Conservation (phyloP, 2,797 vertebrate species). For the Phaenicophaeus curvirostris region DNA sequence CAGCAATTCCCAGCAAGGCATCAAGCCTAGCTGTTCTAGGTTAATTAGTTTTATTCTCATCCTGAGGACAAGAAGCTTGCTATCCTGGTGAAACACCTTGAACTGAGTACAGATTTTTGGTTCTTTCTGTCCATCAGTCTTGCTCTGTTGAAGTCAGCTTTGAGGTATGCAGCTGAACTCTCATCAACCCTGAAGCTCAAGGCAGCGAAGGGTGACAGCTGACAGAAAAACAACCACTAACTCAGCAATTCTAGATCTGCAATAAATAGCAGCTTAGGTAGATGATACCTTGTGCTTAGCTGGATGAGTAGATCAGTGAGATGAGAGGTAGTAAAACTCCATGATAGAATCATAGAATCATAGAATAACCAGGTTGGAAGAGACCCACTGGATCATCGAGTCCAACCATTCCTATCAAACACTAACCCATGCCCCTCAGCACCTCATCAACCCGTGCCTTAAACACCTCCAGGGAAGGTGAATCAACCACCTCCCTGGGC, state of each 20-base stretch:
- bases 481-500: too few relatives aligned
- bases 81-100: neutral
- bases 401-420: too few relatives aligned
- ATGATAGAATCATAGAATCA: too few relatives aligned
- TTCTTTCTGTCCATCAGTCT: neutral
- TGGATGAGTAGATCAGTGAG: neutral
- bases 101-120: neutral
- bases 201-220: neutral
- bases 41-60: neutral
- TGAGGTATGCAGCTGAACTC: neutral
- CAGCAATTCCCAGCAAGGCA: neutral
- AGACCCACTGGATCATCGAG: too few relatives aligned
- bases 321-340: neutral
- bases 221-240: neutral
- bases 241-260: neutral
- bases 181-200: neutral
- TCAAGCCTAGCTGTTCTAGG: neutral
- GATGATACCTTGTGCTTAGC: neutral
- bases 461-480: too few relatives aligned
- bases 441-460: too few relatives aligned
- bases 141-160: neutral
- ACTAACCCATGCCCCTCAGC: too few relatives aligned
- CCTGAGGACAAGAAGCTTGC: neutral
- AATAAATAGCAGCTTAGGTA: neutral
- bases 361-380: too few relatives aligned